A percentile compares a stretch with the other conserved stretches of the same genome.
Conservation (phyloP, 2,113 vertebrate species). For the Peromyscus californicus region DNA sequence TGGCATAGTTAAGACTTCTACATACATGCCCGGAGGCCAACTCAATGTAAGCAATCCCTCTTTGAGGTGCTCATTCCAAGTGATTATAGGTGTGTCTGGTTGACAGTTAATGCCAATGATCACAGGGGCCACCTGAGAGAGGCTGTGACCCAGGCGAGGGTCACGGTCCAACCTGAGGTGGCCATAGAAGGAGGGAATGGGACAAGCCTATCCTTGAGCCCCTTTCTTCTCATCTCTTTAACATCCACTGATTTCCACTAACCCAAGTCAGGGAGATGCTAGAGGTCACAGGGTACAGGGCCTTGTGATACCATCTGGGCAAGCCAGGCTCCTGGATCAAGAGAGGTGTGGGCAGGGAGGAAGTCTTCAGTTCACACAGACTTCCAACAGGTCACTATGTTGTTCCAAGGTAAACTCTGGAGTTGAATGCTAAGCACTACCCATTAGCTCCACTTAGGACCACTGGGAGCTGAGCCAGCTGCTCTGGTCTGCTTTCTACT, state of each 20-base stretch:
- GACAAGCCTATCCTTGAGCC: not conserved
- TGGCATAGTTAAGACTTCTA: not conserved
- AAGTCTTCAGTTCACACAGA: not conserved
- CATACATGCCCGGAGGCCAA: not conserved
- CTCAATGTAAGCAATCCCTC: not conserved
- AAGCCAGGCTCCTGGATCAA: not conserved
- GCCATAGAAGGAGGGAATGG: rapidly evolving
- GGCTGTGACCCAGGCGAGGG: not conserved
- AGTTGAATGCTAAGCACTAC: not conserved
- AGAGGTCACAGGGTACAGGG: not conserved
- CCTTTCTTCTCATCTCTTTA: not conserved
- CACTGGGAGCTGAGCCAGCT: not conserved
- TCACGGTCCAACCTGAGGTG: not conserved
- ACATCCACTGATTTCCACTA: not conserved
- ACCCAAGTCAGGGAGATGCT: not conserved
- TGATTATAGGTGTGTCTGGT: not conserved
- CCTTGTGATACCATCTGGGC: not conserved
- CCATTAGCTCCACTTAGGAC: not conserved
- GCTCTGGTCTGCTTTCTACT: not conserved
- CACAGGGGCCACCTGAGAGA: not conserved
- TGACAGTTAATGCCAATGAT: not conserved
- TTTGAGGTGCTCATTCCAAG: not conserved
- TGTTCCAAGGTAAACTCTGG: not conserved
- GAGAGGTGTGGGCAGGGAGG: not conserved
- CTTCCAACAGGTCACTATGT: not conserved